Base-by-base conservation (phyloP, 2,797 vertebrate species). In the Sebastes iracundus region DNA sequence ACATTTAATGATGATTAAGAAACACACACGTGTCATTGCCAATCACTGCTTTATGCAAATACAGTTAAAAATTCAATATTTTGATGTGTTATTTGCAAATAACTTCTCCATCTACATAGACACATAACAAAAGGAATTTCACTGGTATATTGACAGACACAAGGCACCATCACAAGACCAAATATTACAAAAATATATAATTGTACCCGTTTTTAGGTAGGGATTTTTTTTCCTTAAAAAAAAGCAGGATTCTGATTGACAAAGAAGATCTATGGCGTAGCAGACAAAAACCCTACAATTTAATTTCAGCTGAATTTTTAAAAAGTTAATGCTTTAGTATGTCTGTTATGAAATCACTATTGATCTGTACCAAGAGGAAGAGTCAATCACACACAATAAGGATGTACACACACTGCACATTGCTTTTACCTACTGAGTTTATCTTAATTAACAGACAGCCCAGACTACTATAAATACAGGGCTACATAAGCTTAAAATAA, bases 321-420 rank as follows among this genome's bases (percentile, higher is more conserved):
- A 53, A 56, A 49, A 7, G 1, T 42, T 63, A 70, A 79, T 81
- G 72, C 30, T 63, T 25, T 18, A 72, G 33, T 32, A 42, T 46
- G 22, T 22, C 13, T 65, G 14, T 46, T 30, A 65, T 63, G 6
- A 78, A 71, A 75, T 66, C 18, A 46, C 30, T 76, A 76, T 81
- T 60, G 68, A 81, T 75, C 63, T 81, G 33, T 27, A 55, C 28
- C 20, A 38, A 69, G 38, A 72, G 12, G 33, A 68, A 65, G n/a
- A 55, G 18, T 77, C 56, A 70, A 20, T 69, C 64, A 79, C 10
- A 20, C 27, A 27, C 2, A 80, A 84, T 55, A 4, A 55, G 59
- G 55, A 81, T 62, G 25, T 71, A 35, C 65, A 49, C 27, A 70
- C 64, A 49, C 5, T 46, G 55, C 55, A 35, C 33, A 79, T 71